A percentile compares a stretch with the other conserved stretches of the same genome.
These are phyloP conservation scores for Peromyscus californicus DNA, from an alignment of 2,113 vertebrate genomes.

Conservation along the genomic window DNA sequence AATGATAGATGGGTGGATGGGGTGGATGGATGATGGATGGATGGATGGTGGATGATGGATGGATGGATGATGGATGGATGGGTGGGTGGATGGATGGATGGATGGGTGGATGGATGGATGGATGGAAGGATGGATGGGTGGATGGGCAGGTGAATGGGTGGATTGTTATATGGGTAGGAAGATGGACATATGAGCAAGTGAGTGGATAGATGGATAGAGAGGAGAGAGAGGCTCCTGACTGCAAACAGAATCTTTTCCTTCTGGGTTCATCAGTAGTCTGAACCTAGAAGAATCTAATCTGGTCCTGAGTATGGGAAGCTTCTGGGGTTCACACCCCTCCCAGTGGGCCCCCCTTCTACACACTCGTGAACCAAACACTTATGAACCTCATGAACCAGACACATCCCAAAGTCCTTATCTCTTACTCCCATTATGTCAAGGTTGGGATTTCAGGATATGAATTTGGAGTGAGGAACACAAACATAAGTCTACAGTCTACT, in stretches of 20 bases:
- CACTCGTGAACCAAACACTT: background rate
- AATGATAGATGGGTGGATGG: background rate
- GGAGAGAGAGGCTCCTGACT: background rate
- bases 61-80: background rate
- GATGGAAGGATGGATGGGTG: background rate
- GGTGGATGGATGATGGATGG: background rate
- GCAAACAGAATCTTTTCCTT: background rate
- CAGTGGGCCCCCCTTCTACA: too few species aligned
- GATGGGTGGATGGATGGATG: background rate
- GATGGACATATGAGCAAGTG: background rate
- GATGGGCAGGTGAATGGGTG: background rate
- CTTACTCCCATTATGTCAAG: background rate
- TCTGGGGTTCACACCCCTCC: background rate
- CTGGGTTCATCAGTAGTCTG: background rate
- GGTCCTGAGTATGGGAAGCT: background rate
- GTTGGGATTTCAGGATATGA: background rate
- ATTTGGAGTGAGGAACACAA: background rate
- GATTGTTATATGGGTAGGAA: background rate
- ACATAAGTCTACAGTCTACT: background rate
- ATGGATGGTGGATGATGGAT: background rate
- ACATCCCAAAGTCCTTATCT: background rate
- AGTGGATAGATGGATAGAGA: background rate
- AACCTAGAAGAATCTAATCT: background rate
- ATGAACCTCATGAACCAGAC: background rate
- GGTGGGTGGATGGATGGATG: background rate